Conservation (phyloP, 2,888 invertebrate species). For the Galerucella pusilla region DNA sequence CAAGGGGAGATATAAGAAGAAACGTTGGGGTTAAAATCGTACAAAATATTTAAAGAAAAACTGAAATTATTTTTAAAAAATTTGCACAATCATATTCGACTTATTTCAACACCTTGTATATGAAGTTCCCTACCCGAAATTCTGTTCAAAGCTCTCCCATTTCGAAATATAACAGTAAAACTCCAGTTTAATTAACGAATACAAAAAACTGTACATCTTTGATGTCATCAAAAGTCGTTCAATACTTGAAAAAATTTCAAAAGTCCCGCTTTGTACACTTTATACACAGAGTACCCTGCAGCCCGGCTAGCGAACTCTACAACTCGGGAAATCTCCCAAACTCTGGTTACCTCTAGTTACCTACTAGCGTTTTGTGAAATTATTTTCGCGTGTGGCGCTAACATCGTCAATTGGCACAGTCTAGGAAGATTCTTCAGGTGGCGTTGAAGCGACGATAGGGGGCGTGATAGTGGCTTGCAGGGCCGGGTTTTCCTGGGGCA, state of each 20-base stretch:
- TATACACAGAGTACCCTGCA: conserved; percentile 61
- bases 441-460: conserved; percentile 59
- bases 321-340: conserved; percentile 7
- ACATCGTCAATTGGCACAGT: conserved; percentile 16
- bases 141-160: not conserved
- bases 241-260: conserved; percentile 25
- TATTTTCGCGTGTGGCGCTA: conserved; percentile 6
- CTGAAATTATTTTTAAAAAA: no score
- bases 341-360: conserved; percentile 26
- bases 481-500: conserved; percentile 74
- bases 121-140: no score
- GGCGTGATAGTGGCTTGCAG: conserved; percentile 69
- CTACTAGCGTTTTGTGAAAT: conserved; percentile 16
- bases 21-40: not conserved
- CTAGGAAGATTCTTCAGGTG: conserved; percentile 56
- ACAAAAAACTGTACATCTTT: not conserved
- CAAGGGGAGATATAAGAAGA: not conserved
- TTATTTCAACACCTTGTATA: not conserved
- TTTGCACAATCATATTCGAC: no score
- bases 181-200: not conserved
- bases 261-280: conserved; percentile 48
- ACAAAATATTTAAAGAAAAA: not conserved
- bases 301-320: conserved; percentile 42
- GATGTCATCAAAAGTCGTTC: conserved; percentile 24
- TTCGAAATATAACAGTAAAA: conserved; percentile 15